Evolutionary conservation across 2,797 vertebrate species (phyloP).

Genomic region (Lagodon rhomboides): DNA sequence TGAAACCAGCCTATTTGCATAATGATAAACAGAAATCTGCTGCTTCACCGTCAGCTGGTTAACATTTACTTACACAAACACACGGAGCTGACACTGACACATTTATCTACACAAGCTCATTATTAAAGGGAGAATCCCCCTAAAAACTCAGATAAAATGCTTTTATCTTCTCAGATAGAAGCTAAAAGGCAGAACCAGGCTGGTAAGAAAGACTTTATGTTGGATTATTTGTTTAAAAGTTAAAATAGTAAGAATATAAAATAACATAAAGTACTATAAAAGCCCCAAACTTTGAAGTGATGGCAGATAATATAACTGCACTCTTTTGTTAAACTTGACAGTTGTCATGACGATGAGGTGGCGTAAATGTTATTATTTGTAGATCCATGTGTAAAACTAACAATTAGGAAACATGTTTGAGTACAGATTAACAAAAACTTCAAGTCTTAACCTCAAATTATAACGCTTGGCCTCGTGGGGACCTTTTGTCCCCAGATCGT

Average conservation of each 20-base stretch:
- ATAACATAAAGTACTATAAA: no score
- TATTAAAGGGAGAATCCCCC: not conserved
- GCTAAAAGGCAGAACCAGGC: no score
- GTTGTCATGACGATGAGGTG: not conserved
- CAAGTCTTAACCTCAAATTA: not conserved
- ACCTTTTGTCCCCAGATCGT: not conserved
- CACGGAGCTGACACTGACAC: not conserved
- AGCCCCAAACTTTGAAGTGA: no score
- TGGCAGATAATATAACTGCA: no score
- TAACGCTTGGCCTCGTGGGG: not conserved
- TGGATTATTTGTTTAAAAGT: no score
- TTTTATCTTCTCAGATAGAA: no score
- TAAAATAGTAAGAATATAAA: no score
- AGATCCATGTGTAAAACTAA: no score
- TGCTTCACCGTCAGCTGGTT: constrained; percentile 1
- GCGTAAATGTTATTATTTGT: no score
- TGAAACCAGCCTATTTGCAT: constrained; percentile 32
- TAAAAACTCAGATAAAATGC: not conserved
- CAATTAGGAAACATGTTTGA: no score
- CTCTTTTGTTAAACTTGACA: not conserved
- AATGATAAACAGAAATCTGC: constrained; percentile 17
- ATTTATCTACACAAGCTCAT: not conserved
- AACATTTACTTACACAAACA: constrained; percentile 44
- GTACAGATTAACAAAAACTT: no score
- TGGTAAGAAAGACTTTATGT: no score